Evolutionary conservation across 2,888 invertebrate species (phyloP), one percentile per base, ranked within the genome.

Genomic region (Tenthredo amoena): DNA sequence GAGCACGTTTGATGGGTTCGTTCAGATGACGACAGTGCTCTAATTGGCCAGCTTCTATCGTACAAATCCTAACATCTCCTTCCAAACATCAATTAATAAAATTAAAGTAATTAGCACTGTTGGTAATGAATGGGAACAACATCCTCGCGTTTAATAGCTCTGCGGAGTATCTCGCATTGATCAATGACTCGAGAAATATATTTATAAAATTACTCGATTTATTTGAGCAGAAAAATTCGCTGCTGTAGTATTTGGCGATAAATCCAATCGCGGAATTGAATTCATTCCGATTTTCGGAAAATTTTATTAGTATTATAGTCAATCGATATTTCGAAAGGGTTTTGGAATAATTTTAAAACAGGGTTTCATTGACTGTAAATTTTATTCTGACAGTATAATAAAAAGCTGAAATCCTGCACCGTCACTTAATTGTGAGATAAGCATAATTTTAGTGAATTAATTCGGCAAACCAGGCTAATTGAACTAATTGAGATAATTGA

Each of bases 51-150:
- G 62, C 58, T 15, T 68, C 77, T 77, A 82, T 43, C 77, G 85
- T 85, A 82, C 87, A 87, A 71, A 87, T 85, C 62, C 82, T 83
- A 31, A 87, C 68, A 15, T 65, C 65, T 55, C 87, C 87, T 87
- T 83, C 37, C 65, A 68, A 62, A 71, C 58, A 62, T 81, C 12
- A 81, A 81, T 58, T n/a, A 58, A 81, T 21, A 40, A 2, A 62
- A 62, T 81, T 62, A 26, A 81, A 62, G 37, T n/a, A 40, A 34
- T 43, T 12, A 37, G 18, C 5, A 34, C 18, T 68, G 15, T 15
- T 26, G 34, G 4, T 34, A 31, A 34, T 26, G 15, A 62, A 26
- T 62, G 62, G 62, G 21, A 62, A 62, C 62, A 62, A 62, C 26
- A 26, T 62, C 62, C 26, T 62, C 26, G 2, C 7, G 55, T 55